Percentiles rank a stretch among this genome's conserved stretches.
These are phyloP conservation scores for Corythornis madagascariensis DNA, from an alignment of 2,113 vertebrate genomes.

Conservation along the genomic window DNA sequence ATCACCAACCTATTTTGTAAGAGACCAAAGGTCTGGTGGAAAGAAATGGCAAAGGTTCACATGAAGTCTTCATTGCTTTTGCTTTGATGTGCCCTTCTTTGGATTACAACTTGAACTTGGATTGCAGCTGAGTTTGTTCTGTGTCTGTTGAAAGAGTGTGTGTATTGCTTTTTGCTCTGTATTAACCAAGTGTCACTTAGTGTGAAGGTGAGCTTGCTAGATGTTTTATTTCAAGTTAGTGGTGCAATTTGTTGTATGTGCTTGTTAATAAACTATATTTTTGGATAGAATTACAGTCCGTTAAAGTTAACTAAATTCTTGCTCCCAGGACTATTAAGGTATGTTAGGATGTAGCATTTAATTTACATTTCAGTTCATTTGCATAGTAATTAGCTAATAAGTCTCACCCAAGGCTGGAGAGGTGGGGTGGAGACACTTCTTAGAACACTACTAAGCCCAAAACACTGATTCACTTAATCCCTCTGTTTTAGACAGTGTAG, in stretches of 20 bases:
- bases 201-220: slow-evolving; percentile 37
- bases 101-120: slow-evolving; percentile 5
- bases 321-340: not conserved
- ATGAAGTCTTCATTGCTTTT: slow-evolving; percentile 32
- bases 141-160: slow-evolving; percentile 12
- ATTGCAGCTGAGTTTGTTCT: slow-evolving; percentile 13
- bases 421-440: not conserved
- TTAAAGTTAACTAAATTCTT: slow-evolving; percentile 12
- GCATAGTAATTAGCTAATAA: slow-evolving; percentile 6
- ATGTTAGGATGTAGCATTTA: not conserved
- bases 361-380: slow-evolving; percentile 31
- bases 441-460: not conserved
- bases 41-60: slow-evolving; percentile 35
- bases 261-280: slow-evolving; percentile 62
- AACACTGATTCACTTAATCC: not conserved
- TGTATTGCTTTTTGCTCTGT: slow-evolving; percentile 34
- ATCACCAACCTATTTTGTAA: slow-evolving; percentile 50
- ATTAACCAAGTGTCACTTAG: slow-evolving; percentile 34
- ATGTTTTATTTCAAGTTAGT: slow-evolving; percentile 50
- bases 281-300: not conserved
- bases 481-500: not conserved
- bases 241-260: slow-evolving; percentile 22
- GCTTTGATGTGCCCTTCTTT: slow-evolving; percentile 15
- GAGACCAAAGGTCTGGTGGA: slow-evolving; percentile 18
- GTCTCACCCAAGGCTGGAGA: not conserved